phyloP scores from a whole-genome alignment of 2,113 vertebrate genomes.

The Dipodomys merriami region DNA sequence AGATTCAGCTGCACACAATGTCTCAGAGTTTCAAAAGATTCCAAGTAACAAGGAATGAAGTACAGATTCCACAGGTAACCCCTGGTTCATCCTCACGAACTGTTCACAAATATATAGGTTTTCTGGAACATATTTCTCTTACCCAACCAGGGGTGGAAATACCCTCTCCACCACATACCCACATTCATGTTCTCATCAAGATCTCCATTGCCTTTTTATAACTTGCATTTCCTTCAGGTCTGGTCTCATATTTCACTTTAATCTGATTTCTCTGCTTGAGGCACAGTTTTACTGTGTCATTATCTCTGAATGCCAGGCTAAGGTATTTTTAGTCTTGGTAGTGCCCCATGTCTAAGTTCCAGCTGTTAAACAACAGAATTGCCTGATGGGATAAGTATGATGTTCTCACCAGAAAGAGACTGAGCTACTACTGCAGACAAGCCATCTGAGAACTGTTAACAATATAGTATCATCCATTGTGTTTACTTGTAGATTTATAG shows the following conservation, averaged over 20 bases:
- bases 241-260: background rate
- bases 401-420: background rate
- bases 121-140: slow-evolving; percentile 50
- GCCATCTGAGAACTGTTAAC: slow-evolving; percentile 14
- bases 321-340: background rate
- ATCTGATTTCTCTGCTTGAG: slow-evolving; percentile 24
- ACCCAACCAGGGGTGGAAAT: background rate
- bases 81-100: slow-evolving; percentile 15
- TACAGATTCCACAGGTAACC: slow-evolving; percentile 19
- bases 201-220: slow-evolving; percentile 31
- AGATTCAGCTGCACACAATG: background rate
- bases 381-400: background rate
- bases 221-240: slow-evolving; percentile 19
- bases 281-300: background rate
- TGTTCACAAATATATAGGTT: slow-evolving; percentile 26
- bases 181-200: background rate
- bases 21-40: background rate
- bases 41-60: background rate
- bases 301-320: background rate
- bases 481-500: too few relatives aligned
- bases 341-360: slow-evolving; percentile 9
- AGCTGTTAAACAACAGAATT: slow-evolving; percentile 9
- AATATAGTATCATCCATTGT: background rate
- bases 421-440: slow-evolving; percentile 9
- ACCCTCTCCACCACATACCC: background rate